Conservation (phyloP, 2,797 vertebrate species). For the Odontamblyopus lacepedii region DNA sequence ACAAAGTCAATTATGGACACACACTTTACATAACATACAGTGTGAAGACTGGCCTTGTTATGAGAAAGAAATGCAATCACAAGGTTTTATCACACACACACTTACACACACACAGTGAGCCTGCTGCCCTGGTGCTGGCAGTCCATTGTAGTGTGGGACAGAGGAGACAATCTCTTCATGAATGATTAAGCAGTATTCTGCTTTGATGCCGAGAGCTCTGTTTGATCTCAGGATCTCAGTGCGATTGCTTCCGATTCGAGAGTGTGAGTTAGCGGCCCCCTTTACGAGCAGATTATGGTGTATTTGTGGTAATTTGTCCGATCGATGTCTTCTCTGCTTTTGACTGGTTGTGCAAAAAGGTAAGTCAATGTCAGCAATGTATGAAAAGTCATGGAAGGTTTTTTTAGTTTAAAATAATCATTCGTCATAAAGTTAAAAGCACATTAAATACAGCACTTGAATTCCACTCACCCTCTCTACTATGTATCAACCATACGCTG, state of each 20-base stretch:
- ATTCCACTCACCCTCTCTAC: not conserved
- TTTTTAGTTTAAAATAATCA: not conserved
- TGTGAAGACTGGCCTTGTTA: constrained; percentile 65
- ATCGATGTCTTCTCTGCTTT: not conserved
- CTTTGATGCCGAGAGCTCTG: constrained; percentile 73
- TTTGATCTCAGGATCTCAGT: constrained; percentile 62
- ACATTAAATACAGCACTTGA: not conserved
- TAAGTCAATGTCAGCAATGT: constrained; percentile 1
- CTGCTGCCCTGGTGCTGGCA: constrained; percentile 72
- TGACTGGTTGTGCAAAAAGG: constrained; percentile 1
- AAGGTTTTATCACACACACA: constrained; percentile 66
- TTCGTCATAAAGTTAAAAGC: not conserved
- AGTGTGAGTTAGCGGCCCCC: constrained; percentile 10
- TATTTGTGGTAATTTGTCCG: constrained; percentile 6
- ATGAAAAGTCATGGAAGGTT: not conserved
- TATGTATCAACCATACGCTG: not conserved
- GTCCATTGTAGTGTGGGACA: constrained; percentile 77
- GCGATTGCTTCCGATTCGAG: constrained; percentile 10
- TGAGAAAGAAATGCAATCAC: constrained; percentile 67
- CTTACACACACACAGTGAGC: constrained; percentile 60
- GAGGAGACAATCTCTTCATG: constrained; percentile 77
- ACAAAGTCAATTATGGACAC: constrained; percentile 66
- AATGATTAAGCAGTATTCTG: constrained; percentile 75
- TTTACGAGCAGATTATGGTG: constrained; percentile 5
- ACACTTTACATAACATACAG: constrained; percentile 22